Conservation (phyloP, 2,797 vertebrate genomes). For the Hirundo rustica region DNA sequence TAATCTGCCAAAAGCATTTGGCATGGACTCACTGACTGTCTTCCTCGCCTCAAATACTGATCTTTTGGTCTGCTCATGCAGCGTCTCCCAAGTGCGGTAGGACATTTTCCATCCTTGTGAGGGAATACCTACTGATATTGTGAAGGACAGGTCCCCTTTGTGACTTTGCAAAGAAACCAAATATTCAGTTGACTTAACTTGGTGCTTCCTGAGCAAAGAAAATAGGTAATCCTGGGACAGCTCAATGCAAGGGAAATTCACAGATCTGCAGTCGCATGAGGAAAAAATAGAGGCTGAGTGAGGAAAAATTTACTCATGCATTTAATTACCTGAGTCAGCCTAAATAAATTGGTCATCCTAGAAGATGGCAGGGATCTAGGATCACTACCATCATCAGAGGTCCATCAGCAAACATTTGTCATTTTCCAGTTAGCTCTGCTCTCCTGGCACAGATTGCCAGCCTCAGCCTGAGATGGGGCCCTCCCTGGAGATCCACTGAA, state of each 20-base stretch:
- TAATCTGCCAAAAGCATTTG: not conserved
- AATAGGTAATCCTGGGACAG: not conserved
- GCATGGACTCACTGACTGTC: not conserved
- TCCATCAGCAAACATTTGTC: not conserved
- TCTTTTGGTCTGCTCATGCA: not conserved
- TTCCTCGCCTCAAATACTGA: not conserved
- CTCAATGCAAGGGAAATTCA: not conserved
- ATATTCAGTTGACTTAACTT: not conserved
- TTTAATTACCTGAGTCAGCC: conserved; percentile 23
- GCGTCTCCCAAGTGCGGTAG: not conserved
- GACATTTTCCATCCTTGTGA: not conserved
- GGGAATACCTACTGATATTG: not conserved
- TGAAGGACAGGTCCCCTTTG: not conserved
- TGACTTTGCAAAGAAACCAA: not conserved
- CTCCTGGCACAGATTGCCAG: not conserved
- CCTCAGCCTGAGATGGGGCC: not conserved
- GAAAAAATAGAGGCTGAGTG: not conserved
- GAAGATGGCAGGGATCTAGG: not conserved
- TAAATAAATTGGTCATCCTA: conserved; percentile 14
- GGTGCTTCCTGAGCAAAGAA: not conserved
- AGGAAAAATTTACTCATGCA: not conserved
- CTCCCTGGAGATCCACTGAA: not conserved
- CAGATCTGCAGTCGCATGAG: not conserved
- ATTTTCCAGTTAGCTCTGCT: not conserved
- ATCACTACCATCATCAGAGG: not conserved